phyloP scores from a whole-genome alignment of 2,888 invertebrate genomes.

The Corythucha ciliata region DNA sequence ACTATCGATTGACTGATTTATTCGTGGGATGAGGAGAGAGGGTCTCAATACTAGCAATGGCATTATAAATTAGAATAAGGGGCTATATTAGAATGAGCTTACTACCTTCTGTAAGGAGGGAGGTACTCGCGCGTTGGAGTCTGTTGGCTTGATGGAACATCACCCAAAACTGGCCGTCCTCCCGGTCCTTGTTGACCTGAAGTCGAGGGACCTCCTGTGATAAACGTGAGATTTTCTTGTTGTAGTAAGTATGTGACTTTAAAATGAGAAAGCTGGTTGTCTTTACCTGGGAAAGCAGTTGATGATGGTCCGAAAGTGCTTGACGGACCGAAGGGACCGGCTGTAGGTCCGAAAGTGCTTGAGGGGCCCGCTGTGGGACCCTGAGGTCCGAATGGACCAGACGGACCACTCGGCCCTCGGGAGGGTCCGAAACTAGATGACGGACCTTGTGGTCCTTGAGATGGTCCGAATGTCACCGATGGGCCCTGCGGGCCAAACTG shows the following conservation, averaged over 20 bases:
- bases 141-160: no score
- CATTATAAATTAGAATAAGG: slow-evolving; percentile 9
- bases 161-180: no score
- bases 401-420: slow-evolving; percentile 37
- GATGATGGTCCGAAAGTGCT: slow-evolving; percentile 11
- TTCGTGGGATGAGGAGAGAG: no score
- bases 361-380: slow-evolving; percentile 24
- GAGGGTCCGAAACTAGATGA: slow-evolving; percentile 36
- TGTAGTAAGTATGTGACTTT: slow-evolving; percentile 27
- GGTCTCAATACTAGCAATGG: background rate
- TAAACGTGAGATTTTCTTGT: slow-evolving; percentile 23
- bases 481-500: slow-evolving; percentile 30
- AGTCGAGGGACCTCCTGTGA: slow-evolving; percentile 32
- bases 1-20: no score
- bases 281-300: slow-evolving; percentile 16
- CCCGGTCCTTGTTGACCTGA: no score
- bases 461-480: slow-evolving; percentile 33
- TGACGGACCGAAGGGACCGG: slow-evolving; percentile 17
- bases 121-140: slow-evolving; percentile 59
- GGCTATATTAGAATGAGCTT: slow-evolving; percentile 1
- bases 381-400: slow-evolving; percentile 23
- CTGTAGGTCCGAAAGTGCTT: slow-evolving; percentile 29
- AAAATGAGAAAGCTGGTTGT: slow-evolving; percentile 27
- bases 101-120: slow-evolving; percentile 48
- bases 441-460: slow-evolving; percentile 26